These are phyloP conservation scores for Tamandua tetradactyla DNA, from an alignment of 2,797 vertebrate species.

Conservation along the genomic window DNA sequence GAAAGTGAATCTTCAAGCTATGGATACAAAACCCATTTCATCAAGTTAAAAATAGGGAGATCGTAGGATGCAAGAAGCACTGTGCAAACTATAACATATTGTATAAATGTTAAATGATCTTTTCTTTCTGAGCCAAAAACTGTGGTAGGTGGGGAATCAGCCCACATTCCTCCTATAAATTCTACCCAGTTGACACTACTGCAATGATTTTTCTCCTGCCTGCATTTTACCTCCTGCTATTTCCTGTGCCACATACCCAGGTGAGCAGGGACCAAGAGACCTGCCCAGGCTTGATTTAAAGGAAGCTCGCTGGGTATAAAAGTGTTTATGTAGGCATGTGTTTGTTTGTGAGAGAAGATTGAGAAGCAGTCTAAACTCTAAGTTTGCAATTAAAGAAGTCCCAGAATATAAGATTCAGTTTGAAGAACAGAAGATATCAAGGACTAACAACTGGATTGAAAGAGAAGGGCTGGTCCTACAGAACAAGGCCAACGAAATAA, in stretches of 20 bases:
- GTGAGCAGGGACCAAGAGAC: background rate
- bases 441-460: background rate
- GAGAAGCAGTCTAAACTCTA: background rate
- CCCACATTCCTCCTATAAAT: constrained; percentile 49
- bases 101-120: constrained; percentile 28
- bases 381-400: background rate
- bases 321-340: background rate
- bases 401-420: background rate
- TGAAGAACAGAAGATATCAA: background rate
- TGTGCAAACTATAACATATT: background rate
- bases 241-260: background rate
- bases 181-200: background rate
- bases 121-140: constrained; percentile 37
- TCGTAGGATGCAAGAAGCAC: background rate
- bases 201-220: background rate
- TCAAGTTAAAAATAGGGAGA: constrained; percentile 4
- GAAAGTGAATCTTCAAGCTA: background rate
- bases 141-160: background rate
- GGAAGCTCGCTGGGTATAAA: background rate
- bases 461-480: background rate
- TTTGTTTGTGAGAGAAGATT: background rate
- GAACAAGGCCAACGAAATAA: background rate
- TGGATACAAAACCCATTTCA: background rate
- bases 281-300: background rate
- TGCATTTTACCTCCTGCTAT: background rate